Evolutionary conservation across 2,797 vertebrate genomes (phyloP), one percentile per base, ranked within the genome.

Genomic region (Rhinatrema bivittatum): DNA sequence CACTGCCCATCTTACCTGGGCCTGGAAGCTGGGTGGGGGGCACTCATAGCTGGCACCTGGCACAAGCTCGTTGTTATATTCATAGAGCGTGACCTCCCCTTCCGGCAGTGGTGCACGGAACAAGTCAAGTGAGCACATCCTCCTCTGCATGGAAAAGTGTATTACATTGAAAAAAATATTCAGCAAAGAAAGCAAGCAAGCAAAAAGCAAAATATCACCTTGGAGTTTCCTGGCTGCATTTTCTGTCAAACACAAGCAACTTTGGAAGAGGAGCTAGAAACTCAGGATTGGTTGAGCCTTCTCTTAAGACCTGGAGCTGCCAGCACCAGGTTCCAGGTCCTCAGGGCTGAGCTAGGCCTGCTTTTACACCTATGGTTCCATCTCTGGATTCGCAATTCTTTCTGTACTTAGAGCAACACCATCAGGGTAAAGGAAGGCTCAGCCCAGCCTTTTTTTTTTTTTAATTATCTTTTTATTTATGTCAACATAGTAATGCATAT

Each of bases 51-150:
- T 54, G 9, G 10, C 42, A 22, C 83, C 84, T 0, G 81, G 78
- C 20, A 93, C 68, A 53, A 97, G 65, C 33, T 84, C 81, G 56
- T 97, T 96, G 63, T 91, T 91, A 43, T 83, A 72, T 58, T 97
- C 94, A 18, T 85, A 94, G 16, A 94, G 65, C 2, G 88, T 90
- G 22, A 82, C 63, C 19, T 88, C 76, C 31, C 82, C 88, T 3
- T 52, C 31, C 7, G 80, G 59, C 6, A 83, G 72, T 10, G 87
- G 91, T 9, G 87, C 76, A 2, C 90, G 87, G 25, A 95, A 95
- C 38, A 91, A 45, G 3, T 55, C 78, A 41, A 96, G 37, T 7
- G 91, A 89, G 33, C 89, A 91, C 93, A 96, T 94, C 14, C 17
- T 21, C 29, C 29, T 24, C 5, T 9, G 8, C 16, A 29, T 36